Evolutionary conservation across 2,797 vertebrate genomes (phyloP).

Genomic region (Phrynocephalus guinanensis): DNA sequence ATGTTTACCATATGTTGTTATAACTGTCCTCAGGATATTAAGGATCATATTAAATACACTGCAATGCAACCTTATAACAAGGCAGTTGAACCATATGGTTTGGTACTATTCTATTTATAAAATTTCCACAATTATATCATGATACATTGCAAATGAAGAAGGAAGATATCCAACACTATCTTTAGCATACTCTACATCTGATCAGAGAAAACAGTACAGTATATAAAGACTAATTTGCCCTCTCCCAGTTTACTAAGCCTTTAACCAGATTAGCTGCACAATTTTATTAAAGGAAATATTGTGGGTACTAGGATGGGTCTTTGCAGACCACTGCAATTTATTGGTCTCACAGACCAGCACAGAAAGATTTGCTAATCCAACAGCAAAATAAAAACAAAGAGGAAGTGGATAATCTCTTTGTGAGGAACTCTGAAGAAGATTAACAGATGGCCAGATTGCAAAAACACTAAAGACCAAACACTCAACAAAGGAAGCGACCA

Average conservation of each 20-base stretch:
- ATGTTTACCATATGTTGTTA: neutral
- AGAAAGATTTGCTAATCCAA: conserved; percentile 62
- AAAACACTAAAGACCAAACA: conserved; percentile 17
- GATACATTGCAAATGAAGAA: neutral
- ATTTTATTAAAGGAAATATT: conserved; percentile 22
- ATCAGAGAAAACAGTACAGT: conserved; percentile 12
- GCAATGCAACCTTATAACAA: neutral
- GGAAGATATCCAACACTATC: neutral
- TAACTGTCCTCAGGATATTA: neutral
- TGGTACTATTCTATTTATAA: neutral
- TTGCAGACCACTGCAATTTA: conserved; percentile 33
- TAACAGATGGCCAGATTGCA: conserved; percentile 41
- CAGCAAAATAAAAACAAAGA: conserved; percentile 56
- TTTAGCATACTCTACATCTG: neutral
- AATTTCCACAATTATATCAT: neutral
- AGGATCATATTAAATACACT: neutral
- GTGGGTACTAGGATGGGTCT: conserved; percentile 14
- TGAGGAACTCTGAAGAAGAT: conserved; percentile 32
- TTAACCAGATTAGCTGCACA: conserved; percentile 48
- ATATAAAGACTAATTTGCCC: conserved; percentile 54
- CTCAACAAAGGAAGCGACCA: neutral
- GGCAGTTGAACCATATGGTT: conserved; percentile 4
- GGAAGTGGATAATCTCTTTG: conserved; percentile 53
- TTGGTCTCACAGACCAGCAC: conserved; percentile 34
- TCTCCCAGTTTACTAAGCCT: conserved; percentile 31